A percentile compares a stretch with the other conserved stretches of the same genome.
Conservation (phyloP, 2,797 vertebrate species). For the Chaunax sp. region DNA sequence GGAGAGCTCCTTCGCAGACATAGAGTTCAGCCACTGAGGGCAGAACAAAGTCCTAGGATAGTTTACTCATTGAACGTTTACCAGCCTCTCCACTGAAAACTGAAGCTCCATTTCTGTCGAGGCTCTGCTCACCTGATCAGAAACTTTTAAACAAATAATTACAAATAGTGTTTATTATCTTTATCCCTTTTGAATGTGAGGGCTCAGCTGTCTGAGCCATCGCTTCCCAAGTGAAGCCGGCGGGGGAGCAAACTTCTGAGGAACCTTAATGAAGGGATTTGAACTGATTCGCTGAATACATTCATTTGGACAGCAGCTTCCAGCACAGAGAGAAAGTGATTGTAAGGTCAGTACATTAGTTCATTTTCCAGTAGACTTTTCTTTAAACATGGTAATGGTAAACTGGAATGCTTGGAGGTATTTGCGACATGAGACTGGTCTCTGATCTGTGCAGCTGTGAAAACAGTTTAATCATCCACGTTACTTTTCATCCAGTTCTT, state of each 20-base stretch:
- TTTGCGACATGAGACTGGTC: background rate
- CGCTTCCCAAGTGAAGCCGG: conserved; percentile 34
- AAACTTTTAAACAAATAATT: conserved; percentile 6
- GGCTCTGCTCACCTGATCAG: conserved; percentile 3
- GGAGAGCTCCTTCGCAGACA: background rate
- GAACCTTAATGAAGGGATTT: conserved; percentile 61
- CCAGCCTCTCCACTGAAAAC: conserved; percentile 11
- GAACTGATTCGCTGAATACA: conserved; percentile 35
- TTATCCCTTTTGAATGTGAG: conserved; percentile 31
- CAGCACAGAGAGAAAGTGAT: background rate
- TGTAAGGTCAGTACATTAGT: conserved; percentile 55
- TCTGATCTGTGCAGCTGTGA: conserved; percentile 48
- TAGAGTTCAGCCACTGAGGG: background rate
- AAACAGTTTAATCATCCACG: conserved; percentile 33
- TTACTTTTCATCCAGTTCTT: background rate
- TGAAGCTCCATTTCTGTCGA: background rate
- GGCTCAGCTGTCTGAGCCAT: conserved; percentile 22
- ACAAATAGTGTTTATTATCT: conserved; percentile 6
- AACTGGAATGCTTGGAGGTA: background rate
- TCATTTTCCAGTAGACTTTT: background rate
- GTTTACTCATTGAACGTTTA: conserved; percentile 67
- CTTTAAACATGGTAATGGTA: background rate
- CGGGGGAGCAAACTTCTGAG: conserved; percentile 42
- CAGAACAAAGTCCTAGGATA: conserved; percentile 75
- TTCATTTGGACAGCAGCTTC: conserved; percentile 38